phyloP scores from a whole-genome alignment of 2,888 invertebrate genomes.

The Incurvaria masculella region DNA sequence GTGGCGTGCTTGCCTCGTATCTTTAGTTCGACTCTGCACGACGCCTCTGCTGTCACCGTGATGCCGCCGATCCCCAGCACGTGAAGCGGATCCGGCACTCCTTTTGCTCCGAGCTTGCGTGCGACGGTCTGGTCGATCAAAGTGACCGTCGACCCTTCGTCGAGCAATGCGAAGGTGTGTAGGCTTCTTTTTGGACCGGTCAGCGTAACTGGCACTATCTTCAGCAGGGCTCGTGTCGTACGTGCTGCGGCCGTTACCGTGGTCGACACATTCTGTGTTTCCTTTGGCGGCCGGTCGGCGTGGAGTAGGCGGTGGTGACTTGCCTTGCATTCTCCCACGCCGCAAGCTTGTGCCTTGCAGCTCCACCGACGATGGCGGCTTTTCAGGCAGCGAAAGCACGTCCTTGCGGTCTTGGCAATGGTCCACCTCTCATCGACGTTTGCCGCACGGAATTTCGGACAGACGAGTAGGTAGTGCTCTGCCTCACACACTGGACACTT shows the following conservation, averaged over 20 bases:
- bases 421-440: background rate
- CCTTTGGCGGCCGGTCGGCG: background rate
- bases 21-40: background rate
- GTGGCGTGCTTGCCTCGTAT: background rate
- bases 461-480: background rate
- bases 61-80: conserved; percentile 3
- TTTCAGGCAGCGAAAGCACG: too few relatives aligned
- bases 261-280: background rate
- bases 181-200: too few relatives aligned
- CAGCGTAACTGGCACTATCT: conserved; percentile 12
- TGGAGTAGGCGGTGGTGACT: background rate
- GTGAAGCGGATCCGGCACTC: conserved; percentile 6
- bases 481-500: background rate
- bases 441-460: background rate
- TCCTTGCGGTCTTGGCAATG: too few relatives aligned
- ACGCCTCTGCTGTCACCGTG: background rate
- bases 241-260: background rate
- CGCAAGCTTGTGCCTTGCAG: too few relatives aligned
- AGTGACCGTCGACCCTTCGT: conserved; percentile 13
- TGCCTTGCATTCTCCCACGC: background rate
- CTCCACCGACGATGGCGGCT: too few relatives aligned
- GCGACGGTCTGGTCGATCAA: conserved; percentile 8
- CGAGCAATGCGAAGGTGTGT: conserved; percentile 10
- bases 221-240: conserved; percentile 3
- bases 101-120: conserved; percentile 5